Percentiles rank a stretch among this genome's conserved stretches.
Evolutionary conservation across 1,140 invertebrate species (phyloP).

Genomic region (Centruroides sculpturatus): DNA sequence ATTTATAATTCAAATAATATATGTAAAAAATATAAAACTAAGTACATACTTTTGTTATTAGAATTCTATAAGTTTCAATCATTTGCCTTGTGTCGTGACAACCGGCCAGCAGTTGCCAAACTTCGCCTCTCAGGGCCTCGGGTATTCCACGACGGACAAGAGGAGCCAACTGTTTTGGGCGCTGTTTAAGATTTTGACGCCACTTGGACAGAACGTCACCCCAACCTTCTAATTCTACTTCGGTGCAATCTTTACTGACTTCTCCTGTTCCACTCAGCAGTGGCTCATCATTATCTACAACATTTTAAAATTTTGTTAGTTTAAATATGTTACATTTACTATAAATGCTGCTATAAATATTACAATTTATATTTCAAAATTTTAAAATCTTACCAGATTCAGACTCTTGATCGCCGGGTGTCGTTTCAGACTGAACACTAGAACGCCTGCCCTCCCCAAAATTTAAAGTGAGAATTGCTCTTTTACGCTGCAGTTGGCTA

Average conservation of each 20-base stretch:
- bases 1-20: too few species aligned
- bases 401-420: conserved; percentile 12
- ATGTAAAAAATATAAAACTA: not conserved
- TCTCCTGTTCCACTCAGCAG: conserved; percentile 87
- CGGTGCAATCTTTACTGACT: conserved; percentile 90
- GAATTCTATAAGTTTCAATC: conserved; percentile 78
- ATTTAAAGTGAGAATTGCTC: too few species aligned
- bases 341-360: not conserved
- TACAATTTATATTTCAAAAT: not conserved
- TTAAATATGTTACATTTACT: not conserved
- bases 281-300: conserved; percentile 72
- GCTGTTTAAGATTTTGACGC: conserved; percentile 40
- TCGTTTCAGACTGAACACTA: too few species aligned
- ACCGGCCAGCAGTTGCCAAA: conserved; percentile 88
- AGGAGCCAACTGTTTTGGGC: conserved; percentile 56
- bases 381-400: conserved; percentile 8
- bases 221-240: conserved; percentile 84
- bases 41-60: conserved; percentile 67
- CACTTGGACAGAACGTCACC: conserved; percentile 72
- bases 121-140: conserved; percentile 87
- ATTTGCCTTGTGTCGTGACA: conserved; percentile 66
- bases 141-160: conserved; percentile 83
- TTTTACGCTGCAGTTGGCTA: too few species aligned
- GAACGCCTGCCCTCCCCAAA: too few species aligned
- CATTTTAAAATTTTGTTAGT: too few species aligned